Evolutionary conservation across 1,140 invertebrate genomes (phyloP), one percentile per base, ranked within the genome.

Genomic region (Steinernema khuongi): DNA sequence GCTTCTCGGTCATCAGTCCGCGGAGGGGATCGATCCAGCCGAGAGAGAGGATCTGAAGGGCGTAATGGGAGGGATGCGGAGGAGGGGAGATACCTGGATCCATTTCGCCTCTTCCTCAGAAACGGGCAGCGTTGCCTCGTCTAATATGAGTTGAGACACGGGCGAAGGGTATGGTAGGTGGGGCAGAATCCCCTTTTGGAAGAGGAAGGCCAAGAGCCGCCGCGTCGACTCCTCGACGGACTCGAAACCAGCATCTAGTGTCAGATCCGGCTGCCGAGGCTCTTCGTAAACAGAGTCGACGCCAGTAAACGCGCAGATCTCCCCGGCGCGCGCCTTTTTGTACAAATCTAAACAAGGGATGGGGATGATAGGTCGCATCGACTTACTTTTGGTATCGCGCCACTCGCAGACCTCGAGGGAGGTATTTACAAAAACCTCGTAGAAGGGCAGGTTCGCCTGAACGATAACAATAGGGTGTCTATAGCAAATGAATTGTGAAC

Each of bases 301-400:
- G n/a, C 96, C 96, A 75, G 96, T 99, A 84, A 99, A 98, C 19
- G 94, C 90, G 88, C 93, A 94, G 72, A 99, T 97, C 60, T 90
- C 86, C 41, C 96, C 96, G 75, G 92, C 90, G 67, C 96, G 89
- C 0, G 96, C 97, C 86, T 97, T 99, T 86, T 97, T 96, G 86
- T 99, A 99, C 1, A 99, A 88, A 0, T 96, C 96, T 83, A 36
- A 72, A 60, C n/a, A n/a, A 81, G 71, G 44, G 67, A 41, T 68
- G 4, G 67, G 31, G 18, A 60, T 60, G 29, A 43, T 1, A 43
- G 18, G 28, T 18, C 18, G 19, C 41, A 36, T 33, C 17, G 68
- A 74, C 69, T 26, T 28, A 82, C 80, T 81, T 85, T 99, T 99
- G 0, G 94, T 92, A 86, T 99, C 97, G 68, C 97, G 87, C 73